Base-by-base conservation (phyloP, 1,140 invertebrate genomes). In the Calliphora vicina region DNA sequence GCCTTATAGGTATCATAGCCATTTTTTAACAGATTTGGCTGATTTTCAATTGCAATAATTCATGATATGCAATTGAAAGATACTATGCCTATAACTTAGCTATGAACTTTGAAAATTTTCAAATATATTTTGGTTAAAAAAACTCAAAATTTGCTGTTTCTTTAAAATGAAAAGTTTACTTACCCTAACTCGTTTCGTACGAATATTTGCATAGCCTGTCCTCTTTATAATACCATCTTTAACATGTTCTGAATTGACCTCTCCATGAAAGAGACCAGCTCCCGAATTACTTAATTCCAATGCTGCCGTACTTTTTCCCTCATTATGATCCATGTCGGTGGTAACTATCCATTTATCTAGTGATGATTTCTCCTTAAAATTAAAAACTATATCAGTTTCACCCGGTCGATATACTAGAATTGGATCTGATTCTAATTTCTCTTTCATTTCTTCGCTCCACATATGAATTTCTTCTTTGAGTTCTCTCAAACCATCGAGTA, bases 141-240 rank as follows among this genome's bases (percentile, higher is more conserved):
- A n/a, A n/a, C n/a, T n/a, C n/a, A n/a, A n/a, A n/a, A n/a, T n/a
- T n/a, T n/a, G n/a, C n/a, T n/a, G n/a, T n/a, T n/a, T n/a, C n/a
- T n/a, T n/a, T n/a, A n/a, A 78, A 29, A 61, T 81, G 5, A 67
- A 67, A 17, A 71, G 17, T 72, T 80, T 29, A 90, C 91, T 92
- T 91, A 96, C 95, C 88, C 91, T 90, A 82, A 92, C 91, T 87
- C 92, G 91, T 80, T 93, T 91, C 0, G 95, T 94, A 83, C 93
- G 93, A 17, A 98, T 93, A 87, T 95, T 96, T 82, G 94, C 96
- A 88, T 96, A 98, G 1, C 97, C 97, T 67, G 95, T 91, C 82
- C 92, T 91, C 83, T 94, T 94, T 1, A 94, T 92, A 83, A 91
- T 91, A 17, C 97, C 97, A 93, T 98, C 96, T 90, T 96, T 95